A percentile compares a stretch with the other conserved stretches of the same genome.
phyloP scores from a whole-genome alignment of 2,888 invertebrate genomes.

The Luffia ferchaultella region DNA sequence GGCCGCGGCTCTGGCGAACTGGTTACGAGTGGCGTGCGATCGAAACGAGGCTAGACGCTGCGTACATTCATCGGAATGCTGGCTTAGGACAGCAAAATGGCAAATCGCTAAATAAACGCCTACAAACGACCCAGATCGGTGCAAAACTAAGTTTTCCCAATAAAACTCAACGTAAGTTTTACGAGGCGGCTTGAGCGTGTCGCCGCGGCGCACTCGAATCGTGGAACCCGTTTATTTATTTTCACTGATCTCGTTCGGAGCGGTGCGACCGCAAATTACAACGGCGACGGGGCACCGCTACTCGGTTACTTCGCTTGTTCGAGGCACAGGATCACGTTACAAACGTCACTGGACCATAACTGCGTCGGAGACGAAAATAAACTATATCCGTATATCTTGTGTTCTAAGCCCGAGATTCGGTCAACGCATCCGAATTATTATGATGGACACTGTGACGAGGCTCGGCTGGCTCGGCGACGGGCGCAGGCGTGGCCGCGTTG shows the following conservation, averaged over 20 bases:
- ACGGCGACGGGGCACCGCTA: slow-evolving; percentile 34
- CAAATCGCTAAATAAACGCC: no score
- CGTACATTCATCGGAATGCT: neutral
- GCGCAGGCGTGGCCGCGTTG: slow-evolving; percentile 19
- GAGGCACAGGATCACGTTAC: slow-evolving; percentile 60
- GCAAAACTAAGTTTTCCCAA: slow-evolving; percentile 27
- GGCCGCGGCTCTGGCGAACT: slow-evolving; percentile 31
- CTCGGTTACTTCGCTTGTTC: slow-evolving; percentile 53
- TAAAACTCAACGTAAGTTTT: slow-evolving; percentile 29
- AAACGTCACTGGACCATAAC: slow-evolving; percentile 63
- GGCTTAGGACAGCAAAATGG: neutral
- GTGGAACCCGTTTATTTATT: slow-evolving; percentile 47
- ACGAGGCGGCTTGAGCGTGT: neutral
- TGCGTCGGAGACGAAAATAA: slow-evolving; percentile 61
- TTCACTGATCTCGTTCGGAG: slow-evolving; percentile 50
- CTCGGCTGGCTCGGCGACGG: slow-evolving; percentile 30
- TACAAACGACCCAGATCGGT: neutral
- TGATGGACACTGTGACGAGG: slow-evolving; percentile 50
- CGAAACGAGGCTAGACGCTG: neutral
- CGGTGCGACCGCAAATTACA: slow-evolving; percentile 39
- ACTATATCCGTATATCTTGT: slow-evolving; percentile 65
- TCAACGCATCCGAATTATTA: slow-evolving; percentile 60
- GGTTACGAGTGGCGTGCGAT: slow-evolving; percentile 25
- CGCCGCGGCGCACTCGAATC: neutral
- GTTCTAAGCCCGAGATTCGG: slow-evolving; percentile 56